Percentiles rank a stretch among this genome's conserved stretches.
Conservation (phyloP, 1,140 invertebrate genomes). For the Pseudomyrmex pallidus region DNA sequence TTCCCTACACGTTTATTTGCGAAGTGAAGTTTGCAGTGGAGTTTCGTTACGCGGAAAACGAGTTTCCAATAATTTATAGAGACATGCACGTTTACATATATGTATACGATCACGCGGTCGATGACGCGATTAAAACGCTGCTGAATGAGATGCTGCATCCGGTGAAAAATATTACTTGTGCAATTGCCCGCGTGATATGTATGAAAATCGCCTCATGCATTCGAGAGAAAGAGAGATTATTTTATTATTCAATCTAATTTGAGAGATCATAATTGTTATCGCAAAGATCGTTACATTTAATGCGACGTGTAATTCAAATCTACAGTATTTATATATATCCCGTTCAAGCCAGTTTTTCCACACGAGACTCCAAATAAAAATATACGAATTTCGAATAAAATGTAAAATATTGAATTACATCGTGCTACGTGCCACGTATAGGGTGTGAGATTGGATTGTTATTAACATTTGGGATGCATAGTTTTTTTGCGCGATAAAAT, state of each 20-base stretch:
- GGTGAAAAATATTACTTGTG: not conserved
- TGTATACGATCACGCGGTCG: not conserved
- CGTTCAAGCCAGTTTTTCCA: not conserved
- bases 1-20: not conserved
- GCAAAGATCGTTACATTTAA: not conserved
- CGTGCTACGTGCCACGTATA: not conserved
- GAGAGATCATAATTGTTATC: not conserved
- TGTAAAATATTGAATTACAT: not conserved
- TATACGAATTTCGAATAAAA: not conserved
- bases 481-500: not conserved
- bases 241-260: not conserved
- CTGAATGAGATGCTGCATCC: not conserved
- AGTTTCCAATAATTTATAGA: constrained; percentile 2
- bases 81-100: not conserved
- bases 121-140: constrained; percentile 49
- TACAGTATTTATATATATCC: not conserved
- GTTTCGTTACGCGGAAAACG: not conserved
- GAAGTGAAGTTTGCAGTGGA: not conserved
- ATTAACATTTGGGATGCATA: not conserved
- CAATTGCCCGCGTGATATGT: not conserved
- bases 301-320: not conserved
- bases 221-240: not conserved
- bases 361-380: not conserved
- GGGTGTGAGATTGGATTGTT: not conserved
- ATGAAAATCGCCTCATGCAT: not conserved